A percentile compares a stretch with the other conserved stretches of the same genome.
phyloP scores from a whole-genome alignment of 1,140 invertebrate species.

The Zelostemma sp. region DNA sequence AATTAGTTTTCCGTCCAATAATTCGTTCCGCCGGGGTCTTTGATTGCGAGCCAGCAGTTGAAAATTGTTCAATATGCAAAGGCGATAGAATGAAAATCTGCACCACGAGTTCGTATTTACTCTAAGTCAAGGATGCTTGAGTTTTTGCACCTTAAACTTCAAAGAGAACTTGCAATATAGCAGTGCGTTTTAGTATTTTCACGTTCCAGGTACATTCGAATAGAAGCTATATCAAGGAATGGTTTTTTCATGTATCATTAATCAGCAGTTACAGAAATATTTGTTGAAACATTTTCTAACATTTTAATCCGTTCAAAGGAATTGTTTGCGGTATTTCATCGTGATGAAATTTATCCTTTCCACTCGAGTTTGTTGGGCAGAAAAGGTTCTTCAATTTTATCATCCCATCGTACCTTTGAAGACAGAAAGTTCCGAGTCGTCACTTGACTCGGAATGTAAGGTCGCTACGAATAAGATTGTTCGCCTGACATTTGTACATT shows the following conservation, averaged over 20 bases:
- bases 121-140: background rate
- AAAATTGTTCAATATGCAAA: constrained; percentile 2
- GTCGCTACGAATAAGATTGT: too few species aligned
- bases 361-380: too few species aligned
- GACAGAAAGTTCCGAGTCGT: too few species aligned
- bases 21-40: constrained; percentile 1
- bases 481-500: too few species aligned
- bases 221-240: background rate
- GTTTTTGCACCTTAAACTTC: constrained; percentile 6
- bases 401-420: too few species aligned
- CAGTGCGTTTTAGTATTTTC: background rate
- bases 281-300: too few species aligned
- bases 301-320: too few species aligned
- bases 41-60: background rate
- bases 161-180: background rate
- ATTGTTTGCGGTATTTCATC: too few species aligned
- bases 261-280: too few species aligned
- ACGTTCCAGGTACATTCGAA: background rate
- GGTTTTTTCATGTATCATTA: background rate
- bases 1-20: background rate
- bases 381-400: too few species aligned
- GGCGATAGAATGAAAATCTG: constrained; percentile 2
- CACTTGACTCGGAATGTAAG: too few species aligned
- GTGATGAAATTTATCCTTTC: too few species aligned
- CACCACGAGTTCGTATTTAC: background rate